phyloP scores from a whole-genome alignment of 1,140 invertebrate species.

The Lethocerus indicus region DNA sequence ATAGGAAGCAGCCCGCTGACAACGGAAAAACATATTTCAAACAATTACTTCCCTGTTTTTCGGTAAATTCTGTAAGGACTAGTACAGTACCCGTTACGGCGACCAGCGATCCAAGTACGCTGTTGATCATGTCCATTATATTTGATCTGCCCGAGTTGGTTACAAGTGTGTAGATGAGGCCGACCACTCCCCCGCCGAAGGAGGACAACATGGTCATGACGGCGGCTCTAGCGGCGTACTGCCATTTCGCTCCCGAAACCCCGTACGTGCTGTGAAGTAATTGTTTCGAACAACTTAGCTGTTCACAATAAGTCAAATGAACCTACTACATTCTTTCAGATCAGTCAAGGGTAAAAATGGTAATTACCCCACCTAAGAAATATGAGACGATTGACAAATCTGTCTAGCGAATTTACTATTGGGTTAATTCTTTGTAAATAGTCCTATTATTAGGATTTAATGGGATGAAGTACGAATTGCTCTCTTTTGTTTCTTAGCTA shows the following conservation, averaged over 20 bases:
- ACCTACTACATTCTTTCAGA: too few species aligned
- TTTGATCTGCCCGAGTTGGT: constrained; percentile 56
- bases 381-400: too few species aligned
- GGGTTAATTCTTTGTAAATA: too few species aligned
- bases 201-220: constrained; percentile 79
- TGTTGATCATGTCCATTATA: constrained; percentile 75
- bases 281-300: too few species aligned
- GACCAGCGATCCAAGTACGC: constrained; percentile 71
- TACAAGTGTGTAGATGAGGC: constrained; percentile 45
- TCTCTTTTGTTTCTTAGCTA: too few species aligned
- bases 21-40: constrained; percentile 7
- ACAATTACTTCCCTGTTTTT: background rate
- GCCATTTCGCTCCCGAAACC: constrained; percentile 56
- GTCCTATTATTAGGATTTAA: too few species aligned
- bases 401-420: too few species aligned
- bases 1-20: constrained; percentile 72
- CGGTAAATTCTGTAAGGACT: background rate
- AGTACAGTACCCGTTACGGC: constrained; percentile 56
- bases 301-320: too few species aligned
- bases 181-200: constrained; percentile 69
- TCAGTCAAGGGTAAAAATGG: too few species aligned
- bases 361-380: too few species aligned
- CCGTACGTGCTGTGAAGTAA: constrained; percentile 46
- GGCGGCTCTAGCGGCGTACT: constrained; percentile 73
- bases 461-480: too few species aligned